Conservation (phyloP, 2,113 vertebrate species). For the Gallinago media region DNA sequence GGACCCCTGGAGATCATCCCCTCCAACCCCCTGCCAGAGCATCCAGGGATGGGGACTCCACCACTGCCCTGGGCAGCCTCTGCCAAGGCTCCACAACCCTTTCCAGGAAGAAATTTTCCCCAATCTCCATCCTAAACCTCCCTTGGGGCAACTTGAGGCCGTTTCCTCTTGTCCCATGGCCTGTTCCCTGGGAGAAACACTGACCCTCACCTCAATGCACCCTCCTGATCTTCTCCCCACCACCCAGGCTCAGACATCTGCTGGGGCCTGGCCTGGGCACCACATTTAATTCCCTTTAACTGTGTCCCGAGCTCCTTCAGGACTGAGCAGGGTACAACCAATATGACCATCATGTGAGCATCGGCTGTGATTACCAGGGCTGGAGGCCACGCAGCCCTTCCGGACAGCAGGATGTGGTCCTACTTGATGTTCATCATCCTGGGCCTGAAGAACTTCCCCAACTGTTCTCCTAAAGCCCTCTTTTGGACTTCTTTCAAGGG, state of each 20-base stretch:
- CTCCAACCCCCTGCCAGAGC: too few relatives aligned
- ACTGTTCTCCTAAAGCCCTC: not conserved
- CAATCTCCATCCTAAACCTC: not conserved
- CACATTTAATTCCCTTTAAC: not conserved
- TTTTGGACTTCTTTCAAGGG: too few relatives aligned
- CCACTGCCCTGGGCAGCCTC: too few relatives aligned
- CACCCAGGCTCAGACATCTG: accelerated
- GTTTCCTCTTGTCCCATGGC: not conserved
- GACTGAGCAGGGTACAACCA: not conserved
- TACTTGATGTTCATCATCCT: not conserved
- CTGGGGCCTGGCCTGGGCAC: not conserved
- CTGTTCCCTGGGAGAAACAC: not conserved
- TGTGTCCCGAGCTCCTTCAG: not conserved
- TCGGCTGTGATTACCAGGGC: accelerated
- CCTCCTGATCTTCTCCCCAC: not conserved
- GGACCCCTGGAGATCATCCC: too few relatives aligned
- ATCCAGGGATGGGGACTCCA: too few relatives aligned
- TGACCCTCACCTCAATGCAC: too few relatives aligned
- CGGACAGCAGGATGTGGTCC: not conserved
- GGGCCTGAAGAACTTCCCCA: not conserved
- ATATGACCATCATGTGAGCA: not conserved
- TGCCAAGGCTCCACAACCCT: not conserved
- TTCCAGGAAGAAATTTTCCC: not conserved
- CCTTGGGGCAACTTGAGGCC: not conserved
- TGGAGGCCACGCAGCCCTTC: not conserved